A percentile compares a stretch with the other conserved stretches of the same genome.
phyloP scores from a whole-genome alignment of 2,113 vertebrate species.

The Oryzias curvinotus region DNA sequence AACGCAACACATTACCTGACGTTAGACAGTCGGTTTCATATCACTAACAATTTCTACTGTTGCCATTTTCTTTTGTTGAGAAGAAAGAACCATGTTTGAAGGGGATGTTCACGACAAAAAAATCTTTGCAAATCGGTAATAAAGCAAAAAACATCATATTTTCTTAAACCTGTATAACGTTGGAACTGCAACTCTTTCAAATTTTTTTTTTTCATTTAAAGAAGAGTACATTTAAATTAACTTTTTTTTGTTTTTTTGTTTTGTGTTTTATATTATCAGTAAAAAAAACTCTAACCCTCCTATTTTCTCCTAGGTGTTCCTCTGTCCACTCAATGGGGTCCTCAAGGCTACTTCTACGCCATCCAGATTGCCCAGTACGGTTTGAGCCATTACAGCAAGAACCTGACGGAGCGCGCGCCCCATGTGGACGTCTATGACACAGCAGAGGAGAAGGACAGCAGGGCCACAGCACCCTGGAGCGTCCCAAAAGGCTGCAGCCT shows the following conservation, averaged over 20 bases:
- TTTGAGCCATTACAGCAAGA: slow-evolving; percentile 98
- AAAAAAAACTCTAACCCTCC: neutral
- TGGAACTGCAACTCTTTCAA: no score
- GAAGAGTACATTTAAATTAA: no score
- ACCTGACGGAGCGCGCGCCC: slow-evolving; percentile 92
- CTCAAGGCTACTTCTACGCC: slow-evolving; percentile 98
- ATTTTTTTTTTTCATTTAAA: no score
- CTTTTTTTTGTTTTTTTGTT: neutral
- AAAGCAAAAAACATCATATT: no score
- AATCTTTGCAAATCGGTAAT: no score
- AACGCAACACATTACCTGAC: slow-evolving; percentile 32
- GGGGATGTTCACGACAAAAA: no score
- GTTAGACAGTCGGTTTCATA: slow-evolving; percentile 6
- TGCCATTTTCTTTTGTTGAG: no score
- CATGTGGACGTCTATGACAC: slow-evolving; percentile 90
- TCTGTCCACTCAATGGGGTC: slow-evolving; percentile 96
- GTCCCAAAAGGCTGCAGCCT: slow-evolving; percentile 88
- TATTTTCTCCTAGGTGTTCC: slow-evolving; percentile 84
- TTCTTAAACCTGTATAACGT: no score
- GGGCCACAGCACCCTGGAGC: slow-evolving; percentile 72
- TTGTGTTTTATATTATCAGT: neutral
- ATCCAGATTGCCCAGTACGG: slow-evolving; percentile 99
- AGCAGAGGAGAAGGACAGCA: slow-evolving; percentile 78
- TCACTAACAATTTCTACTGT: neutral
- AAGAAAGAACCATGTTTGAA: no score